Percentiles rank a stretch among this genome's conserved stretches.
These are phyloP conservation scores for Rhinella marina DNA, from an alignment of 2,797 vertebrate genomes.

Conservation along the genomic window DNA sequence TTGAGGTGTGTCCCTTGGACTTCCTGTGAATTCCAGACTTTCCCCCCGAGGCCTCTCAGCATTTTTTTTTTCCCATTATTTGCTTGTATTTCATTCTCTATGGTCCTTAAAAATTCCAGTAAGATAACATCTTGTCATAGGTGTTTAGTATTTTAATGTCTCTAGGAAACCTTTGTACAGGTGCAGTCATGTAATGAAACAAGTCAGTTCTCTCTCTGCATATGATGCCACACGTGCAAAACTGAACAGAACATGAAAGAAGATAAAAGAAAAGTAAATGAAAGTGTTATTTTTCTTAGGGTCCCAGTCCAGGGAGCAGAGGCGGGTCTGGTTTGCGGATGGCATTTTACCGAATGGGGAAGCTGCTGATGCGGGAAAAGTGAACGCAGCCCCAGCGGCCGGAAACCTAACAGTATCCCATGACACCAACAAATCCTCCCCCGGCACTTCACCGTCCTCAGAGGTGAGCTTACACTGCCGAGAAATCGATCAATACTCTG, in stretches of 20 bases:
- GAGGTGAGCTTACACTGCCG: conserved; percentile 77
- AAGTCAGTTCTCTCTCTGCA: background rate
- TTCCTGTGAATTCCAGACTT: conserved; percentile 34
- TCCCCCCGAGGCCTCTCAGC: background rate
- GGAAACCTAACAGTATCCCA: conserved; percentile 82
- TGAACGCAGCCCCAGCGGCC: conserved; percentile 77
- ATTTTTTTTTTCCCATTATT: conserved; percentile 14
- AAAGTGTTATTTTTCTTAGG: conserved; percentile 65
- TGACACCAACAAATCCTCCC: conserved; percentile 81
- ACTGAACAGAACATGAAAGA: too few relatives aligned
- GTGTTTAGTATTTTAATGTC: background rate
- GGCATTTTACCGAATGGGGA: conserved; percentile 95
- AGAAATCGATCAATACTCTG: background rate
- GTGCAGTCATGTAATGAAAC: background rate
- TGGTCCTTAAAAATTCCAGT: background rate
- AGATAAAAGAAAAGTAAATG: background rate
- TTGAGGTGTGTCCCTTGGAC: conserved; percentile 36
- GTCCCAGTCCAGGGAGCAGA: conserved; percentile 88
- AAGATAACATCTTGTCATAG: background rate
- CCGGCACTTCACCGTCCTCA: conserved; percentile 73
- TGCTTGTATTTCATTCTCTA: background rate
- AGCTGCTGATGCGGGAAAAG: conserved; percentile 86
- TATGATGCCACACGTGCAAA: background rate
- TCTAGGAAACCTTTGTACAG: background rate
- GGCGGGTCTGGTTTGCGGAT: conserved; percentile 97